Percentiles rank a stretch among this genome's conserved stretches.
These are phyloP conservation scores for Celastrina argiolus DNA, from an alignment of 2,888 invertebrate genomes.

Conservation along the genomic window DNA sequence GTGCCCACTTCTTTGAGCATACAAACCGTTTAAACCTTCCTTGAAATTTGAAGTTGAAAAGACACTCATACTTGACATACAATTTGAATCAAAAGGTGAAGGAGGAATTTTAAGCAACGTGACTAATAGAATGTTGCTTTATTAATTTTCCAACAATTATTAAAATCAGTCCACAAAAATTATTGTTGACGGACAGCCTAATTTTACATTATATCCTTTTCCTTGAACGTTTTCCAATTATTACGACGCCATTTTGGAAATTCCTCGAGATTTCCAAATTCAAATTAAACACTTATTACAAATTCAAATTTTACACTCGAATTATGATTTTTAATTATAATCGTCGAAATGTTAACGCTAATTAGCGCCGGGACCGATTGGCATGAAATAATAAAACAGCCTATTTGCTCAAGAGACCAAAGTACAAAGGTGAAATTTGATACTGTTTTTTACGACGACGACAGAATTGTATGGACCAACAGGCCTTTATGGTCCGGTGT, in stretches of 20 bases:
- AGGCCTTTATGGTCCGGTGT: too few species aligned
- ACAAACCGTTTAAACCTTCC: too few species aligned
- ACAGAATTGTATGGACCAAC: conserved; percentile 26
- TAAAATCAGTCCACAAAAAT: background rate
- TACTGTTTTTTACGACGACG: conserved; percentile 38
- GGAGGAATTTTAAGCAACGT: too few species aligned
- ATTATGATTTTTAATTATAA: conserved; percentile 20
- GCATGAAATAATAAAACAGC: conserved; percentile 20
- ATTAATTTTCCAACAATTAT: background rate
- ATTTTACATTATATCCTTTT: background rate
- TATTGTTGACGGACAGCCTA: background rate
- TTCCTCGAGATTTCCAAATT: conserved; percentile 38
- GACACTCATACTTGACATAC: too few species aligned
- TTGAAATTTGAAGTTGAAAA: too few species aligned
- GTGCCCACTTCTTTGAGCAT: too few species aligned
- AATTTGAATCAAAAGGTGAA: too few species aligned
- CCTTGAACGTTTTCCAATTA: background rate
- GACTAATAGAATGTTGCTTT: too few species aligned
- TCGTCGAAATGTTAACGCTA: conserved; percentile 12
- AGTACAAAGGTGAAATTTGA: conserved; percentile 60
- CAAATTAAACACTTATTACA: background rate
- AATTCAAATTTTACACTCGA: conserved; percentile 5
- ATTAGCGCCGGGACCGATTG: conserved; percentile 13
- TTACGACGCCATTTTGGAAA: conserved; percentile 35
- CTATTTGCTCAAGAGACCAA: conserved; percentile 45